Conservation (phyloP, 2,888 invertebrate species). For the Drosophila limbata region DNA sequence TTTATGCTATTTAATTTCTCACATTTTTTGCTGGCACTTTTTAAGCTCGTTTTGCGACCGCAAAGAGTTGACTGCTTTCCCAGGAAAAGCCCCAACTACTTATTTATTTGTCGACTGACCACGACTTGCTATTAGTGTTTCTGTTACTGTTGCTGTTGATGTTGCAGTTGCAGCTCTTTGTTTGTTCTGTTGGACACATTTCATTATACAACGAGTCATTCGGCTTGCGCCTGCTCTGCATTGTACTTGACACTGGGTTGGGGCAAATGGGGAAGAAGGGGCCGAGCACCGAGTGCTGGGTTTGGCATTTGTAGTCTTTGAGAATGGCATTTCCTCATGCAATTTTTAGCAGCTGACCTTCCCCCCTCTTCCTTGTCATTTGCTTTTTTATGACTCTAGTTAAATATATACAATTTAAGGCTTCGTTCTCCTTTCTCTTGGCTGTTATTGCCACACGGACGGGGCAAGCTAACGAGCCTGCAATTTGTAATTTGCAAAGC, state of each 20-base stretch:
- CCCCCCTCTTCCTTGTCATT: slow-evolving; percentile 3
- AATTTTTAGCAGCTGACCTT: slow-evolving; percentile 68
- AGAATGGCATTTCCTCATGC: slow-evolving; percentile 82
- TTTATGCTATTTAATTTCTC: slow-evolving; percentile 78
- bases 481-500: slow-evolving; percentile 22
- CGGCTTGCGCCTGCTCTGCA: slow-evolving; percentile 57
- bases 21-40: slow-evolving; percentile 51
- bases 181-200: slow-evolving; percentile 74
- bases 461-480: slow-evolving; percentile 43
- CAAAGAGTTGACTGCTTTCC: slow-evolving; percentile 70
- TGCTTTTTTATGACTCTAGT: slow-evolving; percentile 49
- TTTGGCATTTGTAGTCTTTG: slow-evolving; percentile 73
- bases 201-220: slow-evolving; percentile 62
- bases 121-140: slow-evolving; percentile 23
- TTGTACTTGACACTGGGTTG: slow-evolving; percentile 44
- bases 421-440: slow-evolving; percentile 45
- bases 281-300: slow-evolving; percentile 27
- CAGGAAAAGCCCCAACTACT: slow-evolving; percentile 63
- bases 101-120: slow-evolving; percentile 55
- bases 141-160: slow-evolving; percentile 5
- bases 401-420: slow-evolving; percentile 77
- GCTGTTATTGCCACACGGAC: slow-evolving; percentile 20
- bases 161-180: slow-evolving; percentile 55
- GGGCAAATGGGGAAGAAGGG: background rate
- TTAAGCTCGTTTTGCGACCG: slow-evolving; percentile 51